These are phyloP conservation scores for Dicyrtomina minuta DNA, from an alignment of 2,888 invertebrate genomes.

Conservation along the genomic window DNA sequence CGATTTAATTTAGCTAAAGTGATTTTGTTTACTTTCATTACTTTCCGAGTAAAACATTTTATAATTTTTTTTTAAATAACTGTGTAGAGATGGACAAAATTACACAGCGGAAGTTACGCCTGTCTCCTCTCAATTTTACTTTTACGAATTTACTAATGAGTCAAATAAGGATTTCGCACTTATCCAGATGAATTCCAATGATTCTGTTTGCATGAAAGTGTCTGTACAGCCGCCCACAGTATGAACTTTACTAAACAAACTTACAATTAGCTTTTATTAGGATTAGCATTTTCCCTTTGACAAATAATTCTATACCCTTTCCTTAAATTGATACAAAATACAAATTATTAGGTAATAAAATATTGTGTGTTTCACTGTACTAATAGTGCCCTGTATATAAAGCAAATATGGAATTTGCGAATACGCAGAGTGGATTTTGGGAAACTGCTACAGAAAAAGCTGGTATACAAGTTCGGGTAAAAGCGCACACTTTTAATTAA, in stretches of 20 bases:
- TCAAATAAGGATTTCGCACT: conserved; percentile 60
- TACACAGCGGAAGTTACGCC: conserved; percentile 57
- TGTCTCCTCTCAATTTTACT: conserved; percentile 65
- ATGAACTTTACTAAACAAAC: too few species aligned
- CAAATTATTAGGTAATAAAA: too few species aligned
- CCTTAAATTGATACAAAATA: too few species aligned
- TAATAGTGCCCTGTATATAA: too few species aligned
- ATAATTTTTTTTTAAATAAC: neutral
- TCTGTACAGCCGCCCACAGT: conserved; percentile 66
- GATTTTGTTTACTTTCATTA: neutral
- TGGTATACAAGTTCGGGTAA: conserved; percentile 73
- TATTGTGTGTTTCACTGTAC: too few species aligned
- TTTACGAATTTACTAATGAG: conserved; percentile 62
- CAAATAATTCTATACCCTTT: too few species aligned
- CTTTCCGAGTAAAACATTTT: conserved; percentile 2
- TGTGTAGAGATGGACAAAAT: neutral
- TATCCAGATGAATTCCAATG: conserved; percentile 66
- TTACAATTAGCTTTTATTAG: too few species aligned
- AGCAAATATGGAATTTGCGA: conserved; percentile 70
- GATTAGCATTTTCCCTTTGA: too few species aligned
- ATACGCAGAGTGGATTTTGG: conserved; percentile 71
- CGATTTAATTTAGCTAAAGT: neutral
- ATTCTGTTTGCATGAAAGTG: conserved; percentile 71
- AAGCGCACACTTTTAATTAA: too few species aligned
- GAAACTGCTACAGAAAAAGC: conserved; percentile 75